Conservation (phyloP, 2,888 invertebrate genomes). For the Strigamia crassipes region DNA sequence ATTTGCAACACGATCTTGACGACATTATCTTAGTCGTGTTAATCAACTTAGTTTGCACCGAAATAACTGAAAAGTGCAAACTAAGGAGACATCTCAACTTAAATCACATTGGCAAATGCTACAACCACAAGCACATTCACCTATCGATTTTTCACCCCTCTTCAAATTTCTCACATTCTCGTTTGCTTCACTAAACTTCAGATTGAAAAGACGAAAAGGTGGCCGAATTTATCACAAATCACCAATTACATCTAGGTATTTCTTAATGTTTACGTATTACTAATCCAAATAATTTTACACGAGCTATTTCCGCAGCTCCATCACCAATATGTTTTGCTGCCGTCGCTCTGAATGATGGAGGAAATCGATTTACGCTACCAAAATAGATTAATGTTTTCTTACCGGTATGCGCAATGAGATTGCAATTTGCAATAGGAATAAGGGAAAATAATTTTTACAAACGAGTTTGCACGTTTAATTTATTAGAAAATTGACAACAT, state of each 20-base stretch:
- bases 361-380: too few relatives aligned
- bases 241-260: not conserved
- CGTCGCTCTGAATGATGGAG: not conserved
- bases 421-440: too few relatives aligned
- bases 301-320: not conserved
- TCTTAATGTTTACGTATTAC: not conserved
- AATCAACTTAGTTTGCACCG: not conserved
- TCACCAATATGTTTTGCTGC: not conserved
- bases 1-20: conserved; percentile 8
- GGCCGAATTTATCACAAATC: not conserved
- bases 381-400: too few relatives aligned
- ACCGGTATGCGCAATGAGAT: too few relatives aligned
- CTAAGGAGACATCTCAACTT: not conserved
- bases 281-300: not conserved
- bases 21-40: not conserved
- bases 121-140: conserved; percentile 34
- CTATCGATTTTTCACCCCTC: conserved; percentile 13
- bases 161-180: conserved; percentile 25
- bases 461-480: too few relatives aligned
- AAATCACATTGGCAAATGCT: conserved; percentile 32
- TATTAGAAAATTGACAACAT: too few relatives aligned
- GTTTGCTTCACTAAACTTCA: not conserved
- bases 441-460: too few relatives aligned
- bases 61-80: not conserved
- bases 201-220: not conserved